Evolutionary conservation across 2,888 invertebrate genomes (phyloP), one percentile per base, ranked within the genome.

Genomic region (Drosophila helvetica): DNA sequence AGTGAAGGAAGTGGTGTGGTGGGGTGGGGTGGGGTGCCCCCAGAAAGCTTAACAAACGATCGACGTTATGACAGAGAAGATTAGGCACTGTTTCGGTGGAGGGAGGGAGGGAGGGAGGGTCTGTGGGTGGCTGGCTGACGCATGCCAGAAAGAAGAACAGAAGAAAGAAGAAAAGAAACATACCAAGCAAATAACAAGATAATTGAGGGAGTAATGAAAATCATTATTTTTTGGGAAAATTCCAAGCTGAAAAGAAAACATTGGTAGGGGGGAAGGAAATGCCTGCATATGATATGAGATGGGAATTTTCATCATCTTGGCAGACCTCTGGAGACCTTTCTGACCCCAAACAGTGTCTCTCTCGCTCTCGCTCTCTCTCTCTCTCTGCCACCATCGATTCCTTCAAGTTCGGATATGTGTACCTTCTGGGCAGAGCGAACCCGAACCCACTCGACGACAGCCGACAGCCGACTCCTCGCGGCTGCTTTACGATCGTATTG

Each of bases 21-120:
- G n/a, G n/a, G n/a, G n/a, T n/a, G n/a, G n/a, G n/a, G n/a, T n/a
- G n/a, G n/a, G n/a, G n/a, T n/a, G n/a, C 15, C n/a, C 15, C 45
- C 42, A 64, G 46, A 61, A 62, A 78, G 65, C 79, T 67, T 56
- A 57, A 68, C 55, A 59, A 46, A 70, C 56, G 61, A 73, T 58
- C 55, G 51, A 65, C 72, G 63, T 69, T 69, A 62, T 72, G 69
- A 69, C 72, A 72, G 25, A 62, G 65, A 66, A 68, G 65, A 66
- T 66, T 66, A 68, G 71, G 53, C 47, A 19, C 43, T 43, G 42
- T 33, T 27, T 38, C 7, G 25, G 7, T 25, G 25, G 25, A 25
- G 1, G 8, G 25, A 25, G 7, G 25, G 25, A 25, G 22, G 22
- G 42, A 42, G 38, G 38, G 18, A 12, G 17, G 18, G 12, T 33